Base-by-base conservation (phyloP, 2,797 vertebrate species). In the Urosaurus nigricauda region DNA sequence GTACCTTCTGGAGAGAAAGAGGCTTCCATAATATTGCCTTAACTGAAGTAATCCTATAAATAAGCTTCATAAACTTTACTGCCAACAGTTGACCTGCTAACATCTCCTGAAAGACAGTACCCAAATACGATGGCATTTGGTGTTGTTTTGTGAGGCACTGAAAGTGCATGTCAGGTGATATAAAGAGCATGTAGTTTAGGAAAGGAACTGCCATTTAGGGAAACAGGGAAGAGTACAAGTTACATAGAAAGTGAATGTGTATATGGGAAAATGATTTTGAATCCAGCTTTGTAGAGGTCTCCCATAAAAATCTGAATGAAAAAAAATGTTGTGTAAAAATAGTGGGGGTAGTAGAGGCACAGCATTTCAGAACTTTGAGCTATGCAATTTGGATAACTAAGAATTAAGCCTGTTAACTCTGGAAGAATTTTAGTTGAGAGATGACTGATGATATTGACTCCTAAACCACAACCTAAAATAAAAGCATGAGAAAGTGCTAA, bases 31-130 rank as follows among this genome's bases (percentile, higher is more conserved):
- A 84, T 71, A 85, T 83, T 88, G 70, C 85, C 40, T 73, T n/a
- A 90, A 85, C 75, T 92, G 80, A 95, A 95, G 92, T 75, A 86
- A 40, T 89, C 58, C 68, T 19, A 86, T 89, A 85, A 75, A 75
- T 74, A 74, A 89, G 56, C 21, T 51, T 81, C 56, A 81, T 89
- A 79, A 89, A 35, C 40, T 85, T 89, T 85, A 89, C 21, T n/a
- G 43, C 58, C 40, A 32, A 37, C 40, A 75, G 79, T 65, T 88
- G 71, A 71, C 65, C 47, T 79, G 47, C 47, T 80, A 51, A 80
- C 85, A 87, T 80, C 65, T 87, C 51, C 32, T 83, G 79, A 75
- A 77, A 88, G 35, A 35, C 51, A 74, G 43, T 85, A 37, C 2
- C 56, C 53, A 89, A 85, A 16, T 70, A 85, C 74, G 68, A 53